Evolutionary conservation across 2,888 invertebrate genomes (phyloP).

Genomic region (Drosophila siamana): DNA sequence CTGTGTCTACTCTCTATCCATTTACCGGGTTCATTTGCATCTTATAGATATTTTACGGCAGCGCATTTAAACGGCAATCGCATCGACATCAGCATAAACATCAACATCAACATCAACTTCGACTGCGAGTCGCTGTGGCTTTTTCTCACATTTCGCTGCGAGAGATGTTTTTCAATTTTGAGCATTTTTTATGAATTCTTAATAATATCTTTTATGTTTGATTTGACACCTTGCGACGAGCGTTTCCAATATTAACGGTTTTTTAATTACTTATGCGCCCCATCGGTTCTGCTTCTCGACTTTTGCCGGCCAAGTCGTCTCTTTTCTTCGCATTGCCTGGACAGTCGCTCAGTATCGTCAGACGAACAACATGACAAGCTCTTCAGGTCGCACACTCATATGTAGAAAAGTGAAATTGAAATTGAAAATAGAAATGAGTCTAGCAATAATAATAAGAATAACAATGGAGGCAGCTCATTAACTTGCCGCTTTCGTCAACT

Average conservation of each 20-base stretch:
- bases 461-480: conserved; percentile 78
- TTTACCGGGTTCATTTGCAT: conserved; percentile 62
- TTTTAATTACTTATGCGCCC: conserved; percentile 74
- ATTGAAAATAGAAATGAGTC: conserved; percentile 65
- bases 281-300: conserved; percentile 52
- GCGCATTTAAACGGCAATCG: conserved; percentile 43
- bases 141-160: conserved; percentile 71
- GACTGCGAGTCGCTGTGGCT: conserved; percentile 56
- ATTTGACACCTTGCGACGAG: conserved; percentile 78
- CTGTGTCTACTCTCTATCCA: conserved; percentile 32
- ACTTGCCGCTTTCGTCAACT: conserved; percentile 80
- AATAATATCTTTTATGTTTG: conserved; percentile 82
- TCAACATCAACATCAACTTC: neutral
- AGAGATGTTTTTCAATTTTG: conserved; percentile 61
- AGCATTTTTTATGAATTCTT: conserved; percentile 69
- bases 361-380: conserved; percentile 54
- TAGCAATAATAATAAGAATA: conserved; percentile 71
- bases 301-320: conserved; percentile 69
- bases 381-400: conserved; percentile 30
- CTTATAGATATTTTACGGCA: conserved; percentile 60
- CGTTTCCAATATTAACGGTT: conserved; percentile 77
- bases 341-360: too few species aligned
- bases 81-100: too few species aligned
- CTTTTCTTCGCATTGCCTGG: conserved; percentile 38
- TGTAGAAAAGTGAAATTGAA: conserved; percentile 79